Conservation (phyloP, 2,113 vertebrate genomes). For the Egretta garzetta region DNA sequence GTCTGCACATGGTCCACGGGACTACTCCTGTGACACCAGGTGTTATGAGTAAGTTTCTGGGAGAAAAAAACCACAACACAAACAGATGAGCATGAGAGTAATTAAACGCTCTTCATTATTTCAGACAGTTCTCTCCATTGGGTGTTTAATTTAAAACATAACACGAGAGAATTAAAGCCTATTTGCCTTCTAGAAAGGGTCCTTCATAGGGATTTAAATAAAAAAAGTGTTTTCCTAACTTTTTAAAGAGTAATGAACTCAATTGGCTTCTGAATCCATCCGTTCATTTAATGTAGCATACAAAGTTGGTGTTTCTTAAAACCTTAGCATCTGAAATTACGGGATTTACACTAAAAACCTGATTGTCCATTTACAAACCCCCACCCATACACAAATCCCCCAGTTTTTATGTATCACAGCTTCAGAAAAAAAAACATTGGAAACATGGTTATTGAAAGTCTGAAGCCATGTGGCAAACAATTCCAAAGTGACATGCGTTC, state of each 20-base stretch:
- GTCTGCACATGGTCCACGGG: accelerated
- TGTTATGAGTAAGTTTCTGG: neutral
- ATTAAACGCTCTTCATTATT: neutral
- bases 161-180: neutral
- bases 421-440: neutral
- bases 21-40: neutral
- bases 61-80: constrained; percentile 2
- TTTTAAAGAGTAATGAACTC: neutral
- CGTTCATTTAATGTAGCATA: accelerated
- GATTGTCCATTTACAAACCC: neutral
- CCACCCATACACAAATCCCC: neutral
- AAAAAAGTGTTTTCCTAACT: neutral
- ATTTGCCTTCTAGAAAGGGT: neutral
- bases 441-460: neutral
- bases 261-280: neutral
- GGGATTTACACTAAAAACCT: neutral
- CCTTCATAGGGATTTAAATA: neutral
- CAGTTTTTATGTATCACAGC: neutral
- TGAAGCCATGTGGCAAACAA: neutral
- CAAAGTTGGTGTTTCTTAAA: neutral
- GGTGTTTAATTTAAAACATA: neutral
- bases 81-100: neutral
- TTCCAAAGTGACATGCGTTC: neutral
- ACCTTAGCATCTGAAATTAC: neutral
- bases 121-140: neutral